phyloP scores from a whole-genome alignment of 2,113 vertebrate genomes.

The Sylvicapra grimmia region DNA sequence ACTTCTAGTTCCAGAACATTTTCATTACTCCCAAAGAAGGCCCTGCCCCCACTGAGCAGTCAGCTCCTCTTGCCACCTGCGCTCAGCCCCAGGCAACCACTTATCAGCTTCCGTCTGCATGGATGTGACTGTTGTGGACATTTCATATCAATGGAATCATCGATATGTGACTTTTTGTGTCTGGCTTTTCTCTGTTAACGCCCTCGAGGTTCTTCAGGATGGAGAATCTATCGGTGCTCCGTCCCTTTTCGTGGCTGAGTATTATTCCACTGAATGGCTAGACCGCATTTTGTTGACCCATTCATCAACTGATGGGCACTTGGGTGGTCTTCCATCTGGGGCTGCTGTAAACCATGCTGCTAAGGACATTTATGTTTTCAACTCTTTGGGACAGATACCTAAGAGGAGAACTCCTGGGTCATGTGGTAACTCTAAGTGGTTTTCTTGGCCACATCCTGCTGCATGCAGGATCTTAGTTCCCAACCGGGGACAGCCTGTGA shows the following conservation, averaged over 20 bases:
- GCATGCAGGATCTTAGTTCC: background rate
- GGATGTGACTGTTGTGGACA: background rate
- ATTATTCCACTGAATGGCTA: background rate
- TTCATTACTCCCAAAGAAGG: background rate
- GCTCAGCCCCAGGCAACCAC: background rate
- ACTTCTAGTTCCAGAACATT: background rate
- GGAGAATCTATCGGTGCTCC: rapidly evolving
- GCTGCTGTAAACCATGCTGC: no score
- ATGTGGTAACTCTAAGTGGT: background rate
- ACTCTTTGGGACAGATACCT: background rate
- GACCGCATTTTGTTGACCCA: background rate
- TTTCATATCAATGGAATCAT: background rate
- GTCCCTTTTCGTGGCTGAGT: background rate
- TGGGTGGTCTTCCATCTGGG: no score
- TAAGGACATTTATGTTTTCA: no score
- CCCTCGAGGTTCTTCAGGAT: no score
- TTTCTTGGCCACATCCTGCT: background rate
- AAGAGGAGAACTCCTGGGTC: background rate
- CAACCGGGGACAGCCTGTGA: background rate
- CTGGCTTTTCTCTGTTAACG: background rate
- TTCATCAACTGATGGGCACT: background rate
- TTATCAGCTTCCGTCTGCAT: rapidly evolving
- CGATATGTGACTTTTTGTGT: rapidly evolving
- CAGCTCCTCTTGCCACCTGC: background rate
- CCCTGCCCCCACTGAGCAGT: background rate